A percentile compares a stretch with the other conserved stretches of the same genome.
Evolutionary conservation across 2,888 invertebrate species (phyloP).

Genomic region (Hemicrepidius hirtus): DNA sequence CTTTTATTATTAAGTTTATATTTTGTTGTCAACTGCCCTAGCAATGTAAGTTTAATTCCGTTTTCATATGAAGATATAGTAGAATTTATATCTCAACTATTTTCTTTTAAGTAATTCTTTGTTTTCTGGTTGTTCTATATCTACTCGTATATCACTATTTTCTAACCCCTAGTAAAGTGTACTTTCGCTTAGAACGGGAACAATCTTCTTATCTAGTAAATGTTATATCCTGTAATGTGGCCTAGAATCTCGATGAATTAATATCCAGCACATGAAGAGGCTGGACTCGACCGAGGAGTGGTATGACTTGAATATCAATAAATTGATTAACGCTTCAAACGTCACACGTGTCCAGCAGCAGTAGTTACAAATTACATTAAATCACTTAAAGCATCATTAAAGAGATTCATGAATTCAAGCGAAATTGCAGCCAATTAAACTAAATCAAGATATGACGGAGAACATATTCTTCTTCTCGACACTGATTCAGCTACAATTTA

Average conservation of each 20-base stretch:
- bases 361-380: background rate
- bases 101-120: too few species aligned
- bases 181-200: too few species aligned
- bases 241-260: background rate
- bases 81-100: too few species aligned
- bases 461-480: background rate
- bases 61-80: too few species aligned
- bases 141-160: too few species aligned
- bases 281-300: constrained; percentile 34
- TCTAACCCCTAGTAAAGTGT: too few species aligned
- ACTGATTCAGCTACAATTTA: background rate
- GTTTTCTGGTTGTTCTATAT: too few species aligned
- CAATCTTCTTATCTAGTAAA: too few species aligned
- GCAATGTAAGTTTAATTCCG: too few species aligned
- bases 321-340: constrained; percentile 39
- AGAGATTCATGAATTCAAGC: constrained; percentile 16
- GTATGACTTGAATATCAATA: constrained; percentile 36
- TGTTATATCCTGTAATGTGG: too few species aligned
- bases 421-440: background rate
- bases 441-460: background rate
- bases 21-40: too few species aligned
- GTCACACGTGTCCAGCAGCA: constrained; percentile 37
- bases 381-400: background rate
- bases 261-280: constrained; percentile 25
- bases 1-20: too few species aligned